phyloP scores from a whole-genome alignment of 2,113 vertebrate genomes.

The Blennius ocellaris region DNA sequence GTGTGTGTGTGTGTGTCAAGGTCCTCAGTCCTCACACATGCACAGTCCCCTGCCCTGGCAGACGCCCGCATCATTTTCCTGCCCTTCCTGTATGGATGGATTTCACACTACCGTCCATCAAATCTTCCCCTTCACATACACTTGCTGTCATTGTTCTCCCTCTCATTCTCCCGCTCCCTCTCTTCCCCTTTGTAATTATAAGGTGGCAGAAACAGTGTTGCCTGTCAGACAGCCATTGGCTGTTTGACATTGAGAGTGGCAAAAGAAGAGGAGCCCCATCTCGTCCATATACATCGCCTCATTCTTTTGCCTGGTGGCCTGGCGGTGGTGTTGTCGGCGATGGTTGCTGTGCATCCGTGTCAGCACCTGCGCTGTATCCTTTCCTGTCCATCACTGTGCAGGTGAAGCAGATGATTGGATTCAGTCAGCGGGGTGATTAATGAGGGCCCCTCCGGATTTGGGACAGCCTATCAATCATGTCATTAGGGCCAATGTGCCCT shows the following conservation, averaged over 20 bases:
- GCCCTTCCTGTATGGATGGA: slow-evolving; percentile 74
- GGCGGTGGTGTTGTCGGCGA: slow-evolving; percentile 62
- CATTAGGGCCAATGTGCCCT: slow-evolving; percentile 99
- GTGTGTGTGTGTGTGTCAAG: slow-evolving; percentile 77
- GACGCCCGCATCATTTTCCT: slow-evolving; percentile 65
- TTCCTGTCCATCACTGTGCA: slow-evolving; percentile 97
- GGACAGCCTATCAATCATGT: slow-evolving; percentile 99
- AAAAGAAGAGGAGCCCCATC: slow-evolving; percentile 76
- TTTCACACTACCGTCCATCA: slow-evolving; percentile 75
- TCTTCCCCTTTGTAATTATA: slow-evolving; percentile 77
- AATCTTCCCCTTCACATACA: slow-evolving; percentile 72
- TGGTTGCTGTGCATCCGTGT: slow-evolving; percentile 89
- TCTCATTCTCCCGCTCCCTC: slow-evolving; percentile 33
- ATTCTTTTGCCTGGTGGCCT: slow-evolving; percentile 64
- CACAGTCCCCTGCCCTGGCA: slow-evolving; percentile 54
- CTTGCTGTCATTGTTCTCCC: slow-evolving; percentile 78
- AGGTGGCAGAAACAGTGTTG: slow-evolving; percentile 80
- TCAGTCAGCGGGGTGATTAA: slow-evolving; percentile 99
- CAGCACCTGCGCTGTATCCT: slow-evolving; percentile 93
- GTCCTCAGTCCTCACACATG: slow-evolving; percentile 64
- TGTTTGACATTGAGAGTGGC: slow-evolving; percentile 91
- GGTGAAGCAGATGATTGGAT: slow-evolving; percentile 99
- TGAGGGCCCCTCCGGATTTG: slow-evolving; percentile 98
- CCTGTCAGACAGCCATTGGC: slow-evolving; percentile 85
- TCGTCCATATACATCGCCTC: slow-evolving; percentile 65